Evolutionary conservation across 1,140 invertebrate species (phyloP), one percentile per base, ranked within the genome.

Genomic region (Ericerus pela): DNA sequence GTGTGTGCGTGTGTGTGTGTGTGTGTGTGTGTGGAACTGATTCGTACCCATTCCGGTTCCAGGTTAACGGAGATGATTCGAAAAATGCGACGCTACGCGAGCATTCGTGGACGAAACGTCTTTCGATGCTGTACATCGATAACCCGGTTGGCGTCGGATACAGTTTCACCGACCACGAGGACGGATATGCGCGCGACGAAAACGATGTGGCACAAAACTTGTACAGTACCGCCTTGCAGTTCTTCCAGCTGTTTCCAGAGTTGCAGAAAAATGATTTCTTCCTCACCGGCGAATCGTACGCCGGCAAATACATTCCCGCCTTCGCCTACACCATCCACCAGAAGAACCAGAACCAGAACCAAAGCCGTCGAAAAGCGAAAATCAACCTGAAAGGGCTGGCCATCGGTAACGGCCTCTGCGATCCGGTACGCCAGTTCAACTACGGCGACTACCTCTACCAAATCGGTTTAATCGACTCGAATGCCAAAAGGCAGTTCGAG

Each of bases 261-360:
- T 64, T 80, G 5, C 75, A 74, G 59, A 60, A 66, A 0, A 81
- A 78, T 58, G 76, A 79, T 29, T 87, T 88, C 62, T 89, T 77
- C 70, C 76, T 90, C 0, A 82, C 82, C 1, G 89, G 88, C 1
- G 87, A 92, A 70, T 90, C 87, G 11, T 92, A 92, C 69, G 88
- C 76, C 12, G 88, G 88, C 2, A 84, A 84, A 66, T 89, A 89
- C 72, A 79, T 88, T 0, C 86, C 87, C n/a, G 79, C 84, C 0
- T 65, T 88, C 14, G 78, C 78, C 0, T 78, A 85, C 64, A 79
- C 80, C 20, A 88, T 91, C 47, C 79, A 88, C 64, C 72, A 74
- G 60, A 75, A 80, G 8, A 64, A 62, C 38, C 56, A 18, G 53
- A 54, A 20, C 29, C 55, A 57, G 2, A 26, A 54, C 10, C 10